phyloP scores from a whole-genome alignment of 2,888 invertebrate species.

The Sericinus montela region DNA sequence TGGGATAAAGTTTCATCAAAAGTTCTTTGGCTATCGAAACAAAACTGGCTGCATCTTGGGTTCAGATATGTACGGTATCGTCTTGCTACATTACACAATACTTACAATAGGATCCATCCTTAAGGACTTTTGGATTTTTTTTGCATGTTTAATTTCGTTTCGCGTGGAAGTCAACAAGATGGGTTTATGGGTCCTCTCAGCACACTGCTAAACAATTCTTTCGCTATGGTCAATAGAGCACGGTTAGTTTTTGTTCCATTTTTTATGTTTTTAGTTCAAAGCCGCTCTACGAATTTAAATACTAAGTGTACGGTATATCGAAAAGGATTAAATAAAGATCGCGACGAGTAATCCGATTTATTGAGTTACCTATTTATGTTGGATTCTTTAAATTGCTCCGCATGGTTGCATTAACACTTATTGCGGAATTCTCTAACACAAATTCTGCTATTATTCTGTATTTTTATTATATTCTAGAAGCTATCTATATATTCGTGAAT shows the following conservation, averaged over 20 bases:
- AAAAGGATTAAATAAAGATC: conserved; percentile 37
- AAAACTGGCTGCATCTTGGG: conserved; percentile 39
- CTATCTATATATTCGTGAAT: too few species aligned
- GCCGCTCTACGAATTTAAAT: conserved; percentile 51
- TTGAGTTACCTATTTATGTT: not conserved
- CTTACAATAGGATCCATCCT: conserved; percentile 69
- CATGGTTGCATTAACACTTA: too few species aligned
- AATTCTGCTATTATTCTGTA: not conserved
- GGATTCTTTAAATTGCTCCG: not conserved
- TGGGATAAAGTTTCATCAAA: conserved; percentile 31
- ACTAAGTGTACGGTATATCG: conserved; percentile 45
- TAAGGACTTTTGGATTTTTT: conserved; percentile 62
- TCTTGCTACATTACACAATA: conserved; percentile 76
- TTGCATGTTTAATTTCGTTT: conserved; percentile 56
- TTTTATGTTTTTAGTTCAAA: conserved; percentile 36
- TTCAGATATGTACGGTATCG: conserved; percentile 47
- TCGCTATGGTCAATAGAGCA: conserved; percentile 75
- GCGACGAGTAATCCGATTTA: conserved; percentile 38
- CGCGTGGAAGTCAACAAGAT: conserved; percentile 72
- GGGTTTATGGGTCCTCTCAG: conserved; percentile 64
- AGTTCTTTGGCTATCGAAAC: conserved; percentile 24
- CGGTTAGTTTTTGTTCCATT: conserved; percentile 56
- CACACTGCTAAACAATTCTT: conserved; percentile 76
- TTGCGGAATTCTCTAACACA: too few species aligned
- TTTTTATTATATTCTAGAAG: too few species aligned